These are phyloP conservation scores for Monomorium pharaonis DNA, from an alignment of 1,140 invertebrate species.

Conservation along the genomic window DNA sequence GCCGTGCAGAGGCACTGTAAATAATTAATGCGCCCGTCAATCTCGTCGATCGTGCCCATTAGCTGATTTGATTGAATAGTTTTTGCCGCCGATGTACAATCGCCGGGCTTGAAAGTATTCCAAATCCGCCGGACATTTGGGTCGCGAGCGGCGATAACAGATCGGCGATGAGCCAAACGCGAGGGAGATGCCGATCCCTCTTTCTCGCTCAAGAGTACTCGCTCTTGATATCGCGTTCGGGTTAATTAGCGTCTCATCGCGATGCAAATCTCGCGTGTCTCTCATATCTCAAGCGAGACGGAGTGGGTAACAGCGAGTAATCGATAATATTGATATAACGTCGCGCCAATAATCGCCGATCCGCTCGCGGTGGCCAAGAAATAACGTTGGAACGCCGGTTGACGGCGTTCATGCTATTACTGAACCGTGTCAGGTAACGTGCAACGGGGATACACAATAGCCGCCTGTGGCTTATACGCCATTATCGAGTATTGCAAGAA, in stretches of 20 bases:
- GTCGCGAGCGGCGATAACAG: neutral
- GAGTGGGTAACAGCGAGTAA: constrained; percentile 48
- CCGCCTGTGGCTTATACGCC: neutral
- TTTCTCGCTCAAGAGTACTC: neutral
- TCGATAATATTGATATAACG: constrained; percentile 69
- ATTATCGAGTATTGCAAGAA: neutral
- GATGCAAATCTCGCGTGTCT: constrained; percentile 27
- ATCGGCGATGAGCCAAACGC: neutral
- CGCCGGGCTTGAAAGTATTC: neutral
- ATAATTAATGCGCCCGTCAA: constrained; percentile 33
- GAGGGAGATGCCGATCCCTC: constrained; percentile 36
- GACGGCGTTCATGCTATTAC: neutral
- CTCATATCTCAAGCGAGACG: constrained; percentile 42
- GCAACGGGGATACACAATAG: neutral
- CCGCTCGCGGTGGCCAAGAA: constrained; percentile 13
- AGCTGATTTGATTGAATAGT: constrained; percentile 38
- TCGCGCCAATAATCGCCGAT: constrained; percentile 61
- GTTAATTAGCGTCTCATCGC: constrained; percentile 64
- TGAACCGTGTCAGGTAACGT: neutral
- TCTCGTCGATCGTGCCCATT: constrained; percentile 17
- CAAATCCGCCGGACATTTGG: neutral
- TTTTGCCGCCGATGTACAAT: neutral
- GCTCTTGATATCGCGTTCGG: constrained; percentile 40
- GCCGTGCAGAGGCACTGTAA: neutral
- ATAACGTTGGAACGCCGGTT: constrained; percentile 38